A percentile compares a stretch with the other conserved stretches of the same genome.
Evolutionary conservation across 1,140 invertebrate species (phyloP).

Genomic region (Solenopsis invicta): DNA sequence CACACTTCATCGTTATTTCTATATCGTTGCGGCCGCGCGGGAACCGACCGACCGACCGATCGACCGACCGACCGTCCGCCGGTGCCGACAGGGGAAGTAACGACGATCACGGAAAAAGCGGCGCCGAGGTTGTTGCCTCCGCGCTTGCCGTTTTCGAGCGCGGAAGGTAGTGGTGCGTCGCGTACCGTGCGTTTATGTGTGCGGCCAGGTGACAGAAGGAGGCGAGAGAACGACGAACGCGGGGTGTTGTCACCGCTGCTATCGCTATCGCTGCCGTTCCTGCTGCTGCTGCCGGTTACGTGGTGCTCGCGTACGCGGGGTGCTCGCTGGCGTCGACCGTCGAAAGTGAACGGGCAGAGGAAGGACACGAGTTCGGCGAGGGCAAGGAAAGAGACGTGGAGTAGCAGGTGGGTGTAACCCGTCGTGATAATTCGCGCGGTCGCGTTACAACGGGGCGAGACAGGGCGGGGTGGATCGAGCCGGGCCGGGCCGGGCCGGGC

Average conservation of each 20-base stretch:
- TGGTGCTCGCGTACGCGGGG: not conserved
- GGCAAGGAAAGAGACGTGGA: constrained; percentile 17
- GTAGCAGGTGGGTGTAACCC: constrained; percentile 77
- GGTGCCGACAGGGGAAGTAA: not conserved
- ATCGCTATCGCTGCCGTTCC: not conserved
- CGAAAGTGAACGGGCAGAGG: not conserved
- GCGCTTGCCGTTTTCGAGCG: constrained; percentile 30
- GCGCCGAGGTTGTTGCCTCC: constrained; percentile 41
- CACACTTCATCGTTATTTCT: constrained; percentile 18
- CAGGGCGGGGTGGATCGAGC: no score
- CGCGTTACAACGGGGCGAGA: no score
- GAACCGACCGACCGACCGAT: not conserved
- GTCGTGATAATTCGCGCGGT: no score
- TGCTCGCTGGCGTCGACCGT: constrained; percentile 14
- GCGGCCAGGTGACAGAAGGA: constrained; percentile 72
- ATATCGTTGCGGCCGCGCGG: not conserved
- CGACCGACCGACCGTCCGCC: not conserved
- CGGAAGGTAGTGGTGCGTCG: constrained; percentile 31
- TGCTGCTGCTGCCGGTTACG: constrained; percentile 9
- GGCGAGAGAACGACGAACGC: constrained; percentile 2
- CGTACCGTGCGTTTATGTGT: constrained; percentile 68
- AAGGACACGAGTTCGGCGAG: not conserved
- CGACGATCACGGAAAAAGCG: constrained; percentile 46
- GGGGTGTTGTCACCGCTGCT: not conserved
- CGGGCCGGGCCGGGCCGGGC: no score